Conservation (phyloP, 2,888 invertebrate species). For the Rhodophaea formosa region DNA sequence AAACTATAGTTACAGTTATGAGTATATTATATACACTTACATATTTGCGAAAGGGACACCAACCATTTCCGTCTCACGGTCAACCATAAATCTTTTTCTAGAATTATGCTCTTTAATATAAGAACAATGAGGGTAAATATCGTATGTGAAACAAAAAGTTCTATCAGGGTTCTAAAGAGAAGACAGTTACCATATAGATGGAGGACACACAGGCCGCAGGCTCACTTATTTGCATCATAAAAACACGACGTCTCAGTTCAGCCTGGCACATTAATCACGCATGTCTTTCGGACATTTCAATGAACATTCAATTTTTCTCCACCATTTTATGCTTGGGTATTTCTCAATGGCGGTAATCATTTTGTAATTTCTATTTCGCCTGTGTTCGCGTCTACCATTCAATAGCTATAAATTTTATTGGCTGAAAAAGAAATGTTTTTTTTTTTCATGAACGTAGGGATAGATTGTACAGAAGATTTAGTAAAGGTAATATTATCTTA, state of each 20-base stretch:
- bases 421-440: background rate
- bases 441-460: background rate
- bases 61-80: too few species aligned
- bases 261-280: conserved; percentile 30
- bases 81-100: too few species aligned
- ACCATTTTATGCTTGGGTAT: conserved; percentile 17
- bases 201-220: conserved; percentile 9
- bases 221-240: conserved; percentile 33
- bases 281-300: conserved; percentile 23
- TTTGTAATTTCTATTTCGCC: conserved; percentile 15
- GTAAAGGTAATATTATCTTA: too few species aligned
- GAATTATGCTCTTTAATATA: too few species aligned
- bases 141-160: too few species aligned
- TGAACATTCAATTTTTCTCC: conserved; percentile 25
- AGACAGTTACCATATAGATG: too few species aligned
- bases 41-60: too few species aligned
- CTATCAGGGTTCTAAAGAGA: too few species aligned
- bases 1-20: too few species aligned
- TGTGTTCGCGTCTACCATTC: background rate
- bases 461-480: background rate
- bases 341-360: conserved; percentile 16
- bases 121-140: too few species aligned
- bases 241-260: conserved; percentile 28
- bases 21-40: too few species aligned
- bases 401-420: conserved; percentile 4